phyloP scores from a whole-genome alignment of 2,797 vertebrate species.

The Rhinella marina region DNA sequence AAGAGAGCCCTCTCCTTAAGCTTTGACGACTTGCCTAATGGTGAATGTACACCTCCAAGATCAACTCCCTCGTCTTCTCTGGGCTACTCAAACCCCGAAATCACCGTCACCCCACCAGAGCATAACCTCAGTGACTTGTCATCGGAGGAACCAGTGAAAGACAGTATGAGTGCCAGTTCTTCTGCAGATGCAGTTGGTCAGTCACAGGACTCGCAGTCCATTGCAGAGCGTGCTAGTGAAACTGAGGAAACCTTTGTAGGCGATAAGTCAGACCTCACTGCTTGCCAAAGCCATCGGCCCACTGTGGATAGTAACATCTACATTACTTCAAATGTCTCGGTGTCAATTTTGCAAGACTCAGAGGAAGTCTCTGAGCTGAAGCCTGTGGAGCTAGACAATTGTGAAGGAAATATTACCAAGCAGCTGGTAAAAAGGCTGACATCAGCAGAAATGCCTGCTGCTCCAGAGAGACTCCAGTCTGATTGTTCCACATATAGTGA shows the following conservation, averaged over 20 bases:
- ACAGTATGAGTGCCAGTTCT: slow-evolving; percentile 65
- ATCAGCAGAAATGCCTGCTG: slow-evolving; percentile 79
- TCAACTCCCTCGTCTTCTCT: slow-evolving; percentile 66
- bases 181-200: slow-evolving; percentile 64
- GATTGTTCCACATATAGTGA: slow-evolving; percentile 79
- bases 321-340: slow-evolving; percentile 74
- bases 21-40: slow-evolving; percentile 77
- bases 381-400: slow-evolving; percentile 92
- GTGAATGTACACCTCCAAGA: slow-evolving; percentile 70
- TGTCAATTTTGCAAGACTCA: slow-evolving; percentile 77
- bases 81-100: slow-evolving; percentile 84
- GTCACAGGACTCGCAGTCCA: slow-evolving; percentile 46
- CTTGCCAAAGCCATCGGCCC: slow-evolving; percentile 66
- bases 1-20: slow-evolving; percentile 90
- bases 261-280: slow-evolving; percentile 67
- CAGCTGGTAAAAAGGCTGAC: slow-evolving; percentile 94
- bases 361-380: slow-evolving; percentile 86
- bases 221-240: neutral
- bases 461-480: slow-evolving; percentile 68
- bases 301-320: slow-evolving; percentile 77
- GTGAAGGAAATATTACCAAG: slow-evolving; percentile 91
- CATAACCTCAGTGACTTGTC: slow-evolving; percentile 62
- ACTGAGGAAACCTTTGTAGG: slow-evolving; percentile 52
- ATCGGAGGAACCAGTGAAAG: slow-evolving; percentile 67
- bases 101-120: slow-evolving; percentile 82